Conservation (phyloP, 2,113 vertebrate species). For the Cephalopterus ornatus region DNA sequence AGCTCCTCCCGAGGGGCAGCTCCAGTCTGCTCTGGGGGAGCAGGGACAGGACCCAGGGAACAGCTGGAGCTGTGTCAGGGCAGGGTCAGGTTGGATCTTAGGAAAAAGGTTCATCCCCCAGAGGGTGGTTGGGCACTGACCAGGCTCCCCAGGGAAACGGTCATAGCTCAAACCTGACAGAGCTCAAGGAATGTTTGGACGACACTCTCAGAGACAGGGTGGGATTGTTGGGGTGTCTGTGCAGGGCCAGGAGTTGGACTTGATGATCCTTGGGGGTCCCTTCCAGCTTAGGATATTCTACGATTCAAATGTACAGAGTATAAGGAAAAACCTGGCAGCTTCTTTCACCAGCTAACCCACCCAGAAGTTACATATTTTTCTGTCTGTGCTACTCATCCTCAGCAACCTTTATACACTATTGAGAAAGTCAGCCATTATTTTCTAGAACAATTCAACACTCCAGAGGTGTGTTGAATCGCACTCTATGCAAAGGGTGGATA, state of each 20-base stretch:
- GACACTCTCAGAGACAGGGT: not conserved
- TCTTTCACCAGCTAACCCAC: not conserved
- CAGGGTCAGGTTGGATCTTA: not conserved
- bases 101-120: not conserved
- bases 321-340: not conserved
- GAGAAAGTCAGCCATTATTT: not conserved
- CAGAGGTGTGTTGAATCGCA: not conserved
- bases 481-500: not conserved
- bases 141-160: not conserved
- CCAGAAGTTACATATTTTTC: not conserved
- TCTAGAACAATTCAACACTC: not conserved
- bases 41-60: not conserved
- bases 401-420: not conserved
- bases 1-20: not conserved
- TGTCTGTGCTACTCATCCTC: not conserved
- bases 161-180: not conserved
- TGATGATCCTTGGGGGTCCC: not conserved
- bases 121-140: not conserved
- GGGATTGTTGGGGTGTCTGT: not conserved
- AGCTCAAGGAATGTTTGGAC: not conserved
- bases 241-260: not conserved
- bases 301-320: not conserved
- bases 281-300: not conserved
- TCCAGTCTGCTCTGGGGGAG: not conserved
- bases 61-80: not conserved